These are phyloP conservation scores for Poeciliopsis occidentalis DNA, from an alignment of 2,113 vertebrate species.

Conservation along the genomic window DNA sequence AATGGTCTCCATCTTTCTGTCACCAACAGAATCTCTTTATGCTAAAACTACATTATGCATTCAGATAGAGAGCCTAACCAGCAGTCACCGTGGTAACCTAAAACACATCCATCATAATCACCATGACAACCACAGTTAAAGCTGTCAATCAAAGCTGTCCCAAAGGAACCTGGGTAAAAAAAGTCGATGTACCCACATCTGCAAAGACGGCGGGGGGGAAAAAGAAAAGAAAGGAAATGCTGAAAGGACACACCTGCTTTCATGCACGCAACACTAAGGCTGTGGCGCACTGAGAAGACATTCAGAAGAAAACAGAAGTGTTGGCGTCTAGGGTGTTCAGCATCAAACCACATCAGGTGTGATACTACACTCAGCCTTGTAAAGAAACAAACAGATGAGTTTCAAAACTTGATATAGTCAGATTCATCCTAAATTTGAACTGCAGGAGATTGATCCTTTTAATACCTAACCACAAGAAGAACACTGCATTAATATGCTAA, in stretches of 20 bases:
- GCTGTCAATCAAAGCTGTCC: constrained; percentile 69
- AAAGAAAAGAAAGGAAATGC: constrained; percentile 13
- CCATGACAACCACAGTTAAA: constrained; percentile 74
- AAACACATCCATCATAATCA: constrained; percentile 78
- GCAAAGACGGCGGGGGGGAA: constrained; percentile 32
- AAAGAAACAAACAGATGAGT: constrained; percentile 28
- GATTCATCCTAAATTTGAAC: constrained; percentile 44
- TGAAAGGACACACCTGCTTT: constrained; percentile 19
- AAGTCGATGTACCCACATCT: constrained; percentile 44
- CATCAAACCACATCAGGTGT: constrained; percentile 32
- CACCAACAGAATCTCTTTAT: constrained; percentile 63
- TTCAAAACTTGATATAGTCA: constrained; percentile 21
- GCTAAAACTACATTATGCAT: constrained; percentile 72
- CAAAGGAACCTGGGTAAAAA: constrained; percentile 50
- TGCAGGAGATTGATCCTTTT: constrained; percentile 19
- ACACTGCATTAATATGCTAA: constrained; percentile 26
- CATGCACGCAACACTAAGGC: background rate
- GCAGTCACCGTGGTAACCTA: constrained; percentile 65
- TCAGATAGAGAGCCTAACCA: constrained; percentile 68
- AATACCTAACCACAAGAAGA: constrained; percentile 49
- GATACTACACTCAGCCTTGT: constrained; percentile 30
- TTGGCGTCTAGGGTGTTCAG: constrained; percentile 36
- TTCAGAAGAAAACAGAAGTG: constrained; percentile 2
- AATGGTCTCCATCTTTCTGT: constrained; percentile 39
- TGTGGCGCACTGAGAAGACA: background rate